Conservation (phyloP, 2,888 invertebrate genomes). For the Enchytraeus crypticus region DNA sequence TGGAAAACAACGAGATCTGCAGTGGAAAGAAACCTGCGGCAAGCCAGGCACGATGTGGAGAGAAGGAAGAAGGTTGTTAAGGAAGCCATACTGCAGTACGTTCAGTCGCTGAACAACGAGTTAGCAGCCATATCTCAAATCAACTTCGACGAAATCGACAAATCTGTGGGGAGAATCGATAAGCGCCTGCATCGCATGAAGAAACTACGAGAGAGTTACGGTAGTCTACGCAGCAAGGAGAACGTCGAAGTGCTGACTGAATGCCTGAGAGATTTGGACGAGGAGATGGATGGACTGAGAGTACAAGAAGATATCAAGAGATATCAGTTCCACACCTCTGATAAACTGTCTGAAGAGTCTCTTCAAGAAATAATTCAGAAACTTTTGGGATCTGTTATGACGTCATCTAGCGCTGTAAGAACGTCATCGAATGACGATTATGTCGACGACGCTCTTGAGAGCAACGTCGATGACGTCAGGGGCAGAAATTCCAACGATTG, state of each 20-base stretch:
- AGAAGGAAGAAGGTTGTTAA: neutral
- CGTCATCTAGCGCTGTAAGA: neutral
- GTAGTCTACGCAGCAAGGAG: neutral
- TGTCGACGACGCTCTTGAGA: neutral
- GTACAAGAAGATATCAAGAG: neutral
- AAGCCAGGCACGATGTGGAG: neutral
- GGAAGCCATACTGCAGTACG: neutral
- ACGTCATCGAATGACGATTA: neutral
- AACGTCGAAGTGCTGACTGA: neutral
- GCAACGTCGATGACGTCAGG: neutral
- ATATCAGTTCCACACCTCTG: neutral
- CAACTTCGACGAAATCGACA: neutral
- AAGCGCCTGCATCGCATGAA: neutral
- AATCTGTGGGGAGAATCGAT: neutral
- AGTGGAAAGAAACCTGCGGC: neutral
- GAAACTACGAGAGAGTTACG: neutral
- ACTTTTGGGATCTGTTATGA: neutral
- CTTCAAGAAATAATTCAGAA: neutral
- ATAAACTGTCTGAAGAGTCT: neutral
- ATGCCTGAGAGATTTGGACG: neutral
- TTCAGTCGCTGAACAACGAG: neutral
- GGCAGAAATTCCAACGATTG: neutral
- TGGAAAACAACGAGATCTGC: neutral
- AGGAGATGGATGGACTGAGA: neutral
- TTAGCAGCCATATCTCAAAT: neutral